Evolutionary conservation across 2,113 vertebrate genomes (phyloP), one percentile per base, ranked within the genome.

Genomic region (Acinonyx jubatus): DNA sequence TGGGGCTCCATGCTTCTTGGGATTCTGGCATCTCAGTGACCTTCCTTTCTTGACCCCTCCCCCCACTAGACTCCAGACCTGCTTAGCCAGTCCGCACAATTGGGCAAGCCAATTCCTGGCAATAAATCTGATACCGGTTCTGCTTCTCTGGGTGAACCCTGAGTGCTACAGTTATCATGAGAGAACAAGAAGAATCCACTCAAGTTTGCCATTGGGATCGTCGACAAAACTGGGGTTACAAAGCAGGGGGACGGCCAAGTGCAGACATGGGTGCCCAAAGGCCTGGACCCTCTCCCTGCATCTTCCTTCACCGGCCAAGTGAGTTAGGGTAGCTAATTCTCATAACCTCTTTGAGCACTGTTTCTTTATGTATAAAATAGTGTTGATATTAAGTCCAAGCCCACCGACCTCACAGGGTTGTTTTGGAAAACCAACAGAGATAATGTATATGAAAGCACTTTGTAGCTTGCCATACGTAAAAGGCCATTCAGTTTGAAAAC

Each of bases 371-470:
- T 69, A 29, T 73, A 55, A 93, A 81, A 71, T 27, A 23, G 6
- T n/a, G 19, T 11, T 66, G 57, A n/a, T 31, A 55, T 12, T 52
- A 90, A 93, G 13, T 25, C 4, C n/a, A 87, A 27, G 4, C 23
- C 71, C 74, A 80, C n/a, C 25, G 29, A 57, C 80, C 50, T 91
- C 7, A 29, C 15, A 52, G 65, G 31, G n/a, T 52, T 84, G 11
- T 73, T 88, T 89, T 78, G 57, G 89, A 93, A 96, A 89, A 36
- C 82, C 57, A 52, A 23, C 82, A 7, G n/a, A 93, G 50, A 84
- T 25, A 21, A 18, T 5, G 4, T n/a, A 16, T 27, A 2, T 74
- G n/a, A 88, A 89, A 89, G 41, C 25, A 66, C 25, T 63, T 68
- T 66, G 52, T n/a, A 21, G 63, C 5, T 45, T 78, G 4, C 31